A percentile compares a stretch with the other conserved stretches of the same genome.
phyloP scores from a whole-genome alignment of 2,888 invertebrate genomes.

The Troilus luridus region DNA sequence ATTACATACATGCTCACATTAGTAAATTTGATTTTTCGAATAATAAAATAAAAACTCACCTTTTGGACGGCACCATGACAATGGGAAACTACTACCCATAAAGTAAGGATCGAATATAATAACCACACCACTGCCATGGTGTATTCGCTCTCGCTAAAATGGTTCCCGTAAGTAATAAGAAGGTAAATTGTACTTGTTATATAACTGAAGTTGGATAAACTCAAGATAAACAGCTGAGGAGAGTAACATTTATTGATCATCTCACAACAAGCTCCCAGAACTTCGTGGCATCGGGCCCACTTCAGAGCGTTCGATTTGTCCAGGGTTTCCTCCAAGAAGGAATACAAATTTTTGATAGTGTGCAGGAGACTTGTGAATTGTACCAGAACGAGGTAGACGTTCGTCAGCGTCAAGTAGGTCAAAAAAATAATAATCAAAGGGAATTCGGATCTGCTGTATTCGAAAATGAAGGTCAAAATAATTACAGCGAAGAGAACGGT shows the following conservation, averaged over 20 bases:
- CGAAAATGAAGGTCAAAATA: background rate
- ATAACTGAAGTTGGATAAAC: background rate
- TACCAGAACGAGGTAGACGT: background rate
- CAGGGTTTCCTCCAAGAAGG: background rate
- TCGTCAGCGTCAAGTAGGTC: background rate
- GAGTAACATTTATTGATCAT: background rate
- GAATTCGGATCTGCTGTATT: background rate
- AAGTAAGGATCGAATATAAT: background rate
- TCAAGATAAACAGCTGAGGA: background rate
- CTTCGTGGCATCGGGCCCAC: background rate
- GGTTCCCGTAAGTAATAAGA: background rate
- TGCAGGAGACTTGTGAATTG: background rate
- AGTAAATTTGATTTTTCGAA: too few relatives aligned
- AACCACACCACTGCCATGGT: background rate
- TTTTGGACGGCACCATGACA: background rate
- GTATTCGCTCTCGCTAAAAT: background rate
- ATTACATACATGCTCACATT: too few relatives aligned
- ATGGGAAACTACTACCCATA: background rate
- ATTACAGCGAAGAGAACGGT: background rate
- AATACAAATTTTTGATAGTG: background rate
- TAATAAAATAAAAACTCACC: background rate
- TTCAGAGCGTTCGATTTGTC: background rate
- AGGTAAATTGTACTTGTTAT: constrained; percentile 6
- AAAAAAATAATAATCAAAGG: background rate
- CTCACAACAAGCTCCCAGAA: background rate